phyloP scores from a whole-genome alignment of 2,797 vertebrate species.

The Acestrorhynchus altus region DNA sequence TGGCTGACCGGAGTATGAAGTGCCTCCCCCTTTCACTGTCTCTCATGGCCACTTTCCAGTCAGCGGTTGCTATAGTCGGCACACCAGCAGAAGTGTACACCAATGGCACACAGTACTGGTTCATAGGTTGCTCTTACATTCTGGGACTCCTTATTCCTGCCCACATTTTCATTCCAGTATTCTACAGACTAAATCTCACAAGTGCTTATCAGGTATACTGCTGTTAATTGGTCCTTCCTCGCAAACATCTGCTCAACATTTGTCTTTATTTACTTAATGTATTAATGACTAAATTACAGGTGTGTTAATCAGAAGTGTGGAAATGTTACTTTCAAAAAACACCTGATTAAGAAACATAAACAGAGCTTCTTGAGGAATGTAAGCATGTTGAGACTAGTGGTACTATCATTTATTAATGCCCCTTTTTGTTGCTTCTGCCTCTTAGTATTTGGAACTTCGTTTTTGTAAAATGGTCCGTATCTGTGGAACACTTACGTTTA shows the following conservation, averaged over 20 bases:
- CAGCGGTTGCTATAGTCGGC: constrained; percentile 91
- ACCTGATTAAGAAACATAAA: background rate
- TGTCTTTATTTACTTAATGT: background rate
- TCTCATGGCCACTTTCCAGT: constrained; percentile 94
- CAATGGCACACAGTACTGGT: constrained; percentile 95
- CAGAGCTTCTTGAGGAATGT: background rate
- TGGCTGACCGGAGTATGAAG: constrained; percentile 89
- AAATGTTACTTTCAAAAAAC: background rate
- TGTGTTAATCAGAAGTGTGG: background rate
- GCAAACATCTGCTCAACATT: background rate
- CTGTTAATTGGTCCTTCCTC: too few relatives aligned
- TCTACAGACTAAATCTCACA: constrained; percentile 89
- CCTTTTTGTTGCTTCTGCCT: background rate
- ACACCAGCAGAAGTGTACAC: constrained; percentile 88
- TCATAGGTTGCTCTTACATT: constrained; percentile 91
- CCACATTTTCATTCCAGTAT: constrained; percentile 90
- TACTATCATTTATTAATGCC: background rate
- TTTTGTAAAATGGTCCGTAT: constrained; percentile 89
- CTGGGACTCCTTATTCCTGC: constrained; percentile 92
- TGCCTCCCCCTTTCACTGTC: constrained; percentile 90
- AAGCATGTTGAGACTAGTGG: background rate
- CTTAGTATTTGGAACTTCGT: constrained; percentile 91
- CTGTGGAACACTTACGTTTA: constrained; percentile 92
- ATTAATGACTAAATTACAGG: background rate
- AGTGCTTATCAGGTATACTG: constrained; percentile 88